Base-by-base conservation (phyloP, 2,888 invertebrate genomes). In the Panopea generosa region DNA sequence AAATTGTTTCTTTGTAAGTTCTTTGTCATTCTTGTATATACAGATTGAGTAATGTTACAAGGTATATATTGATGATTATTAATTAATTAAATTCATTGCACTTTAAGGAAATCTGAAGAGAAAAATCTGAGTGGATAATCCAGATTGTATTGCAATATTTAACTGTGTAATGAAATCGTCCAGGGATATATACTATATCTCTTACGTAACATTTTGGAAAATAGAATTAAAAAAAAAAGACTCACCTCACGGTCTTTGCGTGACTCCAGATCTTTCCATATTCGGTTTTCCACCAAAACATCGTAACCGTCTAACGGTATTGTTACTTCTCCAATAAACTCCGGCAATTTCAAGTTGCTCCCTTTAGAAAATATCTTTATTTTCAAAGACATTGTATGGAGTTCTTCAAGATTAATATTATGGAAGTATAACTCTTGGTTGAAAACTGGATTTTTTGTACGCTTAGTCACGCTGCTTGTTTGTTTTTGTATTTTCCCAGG, bases 351-450 rank as follows among this genome's bases (percentile, higher is more conserved):
- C 20, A 93, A 87, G 67, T 90, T 90, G 26, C 86, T 86, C 47
- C 85, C 86, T 72, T 91, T 91, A 73, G 93, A 91, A 71, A 91
- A 93, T 24, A 93, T 84, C 60, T 90, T 91, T 14, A 93, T 88
- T 20, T 87, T 61, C 22, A 93, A 84, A 6, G 86, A 83, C 83
- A 92, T 90, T 27, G 86, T 84, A 68, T 91, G 88, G 45, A 93
- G 69, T 55, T 92, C 91, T 27, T 93, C 92, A 18, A 87, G 78
- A n/a, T 87, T 82, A 27, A 93, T 84, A 71, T 91, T 89, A 67
- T 92, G 92, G 85, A 93, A 93, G 78, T 91, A 91, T 78, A 93
- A 91, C 70, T 92, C 92, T 86, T 93, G 87, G 53, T 93, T 91
- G 77, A 90, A 93, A 16, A 91, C 83, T 2, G 93, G 93, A 78